Conservation (phyloP, 2,113 vertebrate species). For the Patagioenas fasciata region DNA sequence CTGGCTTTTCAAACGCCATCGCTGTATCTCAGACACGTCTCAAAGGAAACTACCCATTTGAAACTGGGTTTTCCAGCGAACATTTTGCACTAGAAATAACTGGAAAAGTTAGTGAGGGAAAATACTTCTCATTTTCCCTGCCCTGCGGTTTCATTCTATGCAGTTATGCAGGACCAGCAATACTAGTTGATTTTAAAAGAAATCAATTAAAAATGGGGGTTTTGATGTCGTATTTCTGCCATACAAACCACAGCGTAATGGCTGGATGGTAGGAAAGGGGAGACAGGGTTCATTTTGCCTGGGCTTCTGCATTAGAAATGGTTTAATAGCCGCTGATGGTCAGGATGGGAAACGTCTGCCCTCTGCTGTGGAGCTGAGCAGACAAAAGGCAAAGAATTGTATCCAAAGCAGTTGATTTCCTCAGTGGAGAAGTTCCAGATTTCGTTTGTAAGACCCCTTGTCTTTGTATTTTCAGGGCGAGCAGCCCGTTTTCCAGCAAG, state of each 20-base stretch:
- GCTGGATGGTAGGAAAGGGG: not conserved
- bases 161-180: not conserved
- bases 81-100: not conserved
- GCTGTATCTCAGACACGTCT: accelerated
- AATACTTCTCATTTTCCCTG: not conserved
- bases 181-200: not conserved
- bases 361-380: constrained; percentile 16
- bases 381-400: not conserved
- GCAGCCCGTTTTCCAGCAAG: not conserved
- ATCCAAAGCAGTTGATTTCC: not conserved
- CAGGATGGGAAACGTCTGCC: not conserved
- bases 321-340: not conserved
- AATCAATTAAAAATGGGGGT: not conserved
- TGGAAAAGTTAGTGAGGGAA: not conserved
- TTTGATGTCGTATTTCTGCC: not conserved
- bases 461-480: not conserved
- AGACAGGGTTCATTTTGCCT: not conserved
- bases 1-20: not conserved
- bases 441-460: not conserved
- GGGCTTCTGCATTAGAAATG: not conserved
- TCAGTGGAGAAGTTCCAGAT: not conserved
- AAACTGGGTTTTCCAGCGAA: not conserved
- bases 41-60: not conserved
- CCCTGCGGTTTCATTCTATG: not conserved
- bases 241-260: not conserved